phyloP scores from a whole-genome alignment of 1,140 invertebrate genomes.

The Heliothis subflexa region DNA sequence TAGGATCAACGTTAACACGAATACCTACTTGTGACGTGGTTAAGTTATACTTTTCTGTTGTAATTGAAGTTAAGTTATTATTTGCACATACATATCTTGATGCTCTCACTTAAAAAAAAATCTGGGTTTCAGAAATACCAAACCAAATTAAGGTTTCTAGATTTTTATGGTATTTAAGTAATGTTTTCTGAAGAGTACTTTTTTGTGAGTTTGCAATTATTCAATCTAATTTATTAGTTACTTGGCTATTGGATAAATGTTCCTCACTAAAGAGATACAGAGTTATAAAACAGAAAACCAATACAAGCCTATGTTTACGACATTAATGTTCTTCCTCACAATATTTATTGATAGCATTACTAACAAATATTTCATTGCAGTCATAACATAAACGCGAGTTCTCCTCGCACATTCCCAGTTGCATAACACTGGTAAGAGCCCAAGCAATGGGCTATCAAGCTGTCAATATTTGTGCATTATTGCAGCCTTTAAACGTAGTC shows the following conservation, averaged over 20 bases:
- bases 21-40: conserved; percentile 11
- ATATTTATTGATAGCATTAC: conserved; percentile 22
- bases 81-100: no score
- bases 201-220: no score
- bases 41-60: background rate
- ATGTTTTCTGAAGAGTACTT: no score
- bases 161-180: no score
- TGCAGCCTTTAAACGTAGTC: conserved; percentile 15
- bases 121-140: no score
- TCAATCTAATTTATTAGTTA: background rate
- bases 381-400: conserved; percentile 22
- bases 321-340: background rate
- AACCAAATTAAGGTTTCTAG: no score
- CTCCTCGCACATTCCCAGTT: conserved; percentile 27
- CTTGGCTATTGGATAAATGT: background rate
- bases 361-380: conserved; percentile 31
- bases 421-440: conserved; percentile 16
- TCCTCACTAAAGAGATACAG: no score
- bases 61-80: background rate
- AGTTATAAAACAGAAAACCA: no score
- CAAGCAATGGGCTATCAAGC: conserved; percentile 13
- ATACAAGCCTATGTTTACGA: no score
- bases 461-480: conserved; percentile 42
- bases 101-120: no score
- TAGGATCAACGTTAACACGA: background rate